Base-by-base conservation (phyloP, 2,888 invertebrate genomes). In the Diaphora mendica region DNA sequence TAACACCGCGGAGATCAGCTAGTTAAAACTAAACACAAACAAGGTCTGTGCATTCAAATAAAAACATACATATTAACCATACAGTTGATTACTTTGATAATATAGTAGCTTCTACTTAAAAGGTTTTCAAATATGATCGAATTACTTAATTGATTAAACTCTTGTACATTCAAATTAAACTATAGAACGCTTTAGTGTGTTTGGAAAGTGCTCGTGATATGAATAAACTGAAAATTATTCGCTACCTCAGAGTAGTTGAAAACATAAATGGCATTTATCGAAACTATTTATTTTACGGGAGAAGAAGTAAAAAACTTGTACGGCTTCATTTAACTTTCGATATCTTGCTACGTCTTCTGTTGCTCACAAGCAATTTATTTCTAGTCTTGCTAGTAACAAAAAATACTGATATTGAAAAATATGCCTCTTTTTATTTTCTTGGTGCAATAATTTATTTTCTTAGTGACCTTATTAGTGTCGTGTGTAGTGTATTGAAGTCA, bases 251-350 rank as follows among this genome's bases (percentile, higher is more conserved):
- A 23, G n/a, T 55, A n/a, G n/a, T n/a, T 55, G 51, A 55, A 55
- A 55, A 55, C 9, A 55, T 55, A 11, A n/a, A 55, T 55, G 51
- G 64, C 23, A 39, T 71, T 35, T 71, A 65, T 26, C 51, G 51
- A 65, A 71, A 70, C 48, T 70, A 70, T 20, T 15, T 0, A 0
- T 70, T 15, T 64, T 64, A 17, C 30, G 64, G 70, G 23, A 64
- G n/a, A 44, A 33, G 5, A 48, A 42, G 48, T 64, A 44, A 64
- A 64, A 11, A 17, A 42, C 17, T 64, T n/a, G 33, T 70, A 33
- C 2, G n/a, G 17, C 2, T 64, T 64, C 26, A 48, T n/a, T 11
- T 64, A 15, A 30, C 35, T 48, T 4, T 70, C 8, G 44, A 44
- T 48, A 33, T 64, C 33, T 2, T 64, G 44, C 2, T 48, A 20